Base-by-base conservation (phyloP, 2,888 invertebrate species). In the Cerastis leucographa region DNA sequence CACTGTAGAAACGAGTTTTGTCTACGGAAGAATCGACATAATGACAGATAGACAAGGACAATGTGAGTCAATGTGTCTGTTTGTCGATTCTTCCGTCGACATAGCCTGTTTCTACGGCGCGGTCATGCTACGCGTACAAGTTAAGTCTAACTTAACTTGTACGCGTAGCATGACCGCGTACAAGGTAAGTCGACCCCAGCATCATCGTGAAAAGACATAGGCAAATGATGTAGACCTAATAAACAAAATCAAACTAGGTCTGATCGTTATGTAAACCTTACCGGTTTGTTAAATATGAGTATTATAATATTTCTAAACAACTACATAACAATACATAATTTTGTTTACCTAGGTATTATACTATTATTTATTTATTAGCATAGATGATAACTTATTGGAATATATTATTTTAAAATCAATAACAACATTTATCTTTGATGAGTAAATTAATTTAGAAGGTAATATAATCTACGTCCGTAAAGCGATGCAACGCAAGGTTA, bases 391-490 rank as follows among this genome's bases (percentile, higher is more conserved):
- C 4, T 17, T 74, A 72, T 51, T 62, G 12, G 42, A 51, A 51
- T 54, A 54, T 11, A 54, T n/a, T 35, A 74, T 54, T 75, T 19
- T 64, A 64, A 69, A 62, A 77, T 59, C 76, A 76, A 76, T 54
- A 75, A 76, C 68, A 76, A 40, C 44, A 42, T 42, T 51, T 44
- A n/a, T 73, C 29, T 49, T 49, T 59, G 56, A 75, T 68, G 56
- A 76, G 35, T 49, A 54, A 86, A 80, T 79, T 74, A 77, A 80
- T 80, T 80, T 83, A 77, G 80, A 87, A 85, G 79, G 83, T 71
- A 80, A 74, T 69, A n/a, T 78, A 75, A 65, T 35, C 54, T 40
- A 68, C 65, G 70, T 78, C 29, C 73, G 56, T n/a, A 19, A 62
- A 76, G 29, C 35, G 56, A 76, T 77, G 75, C 76, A 78, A 72